Evolutionary conservation across 2,113 vertebrate species (phyloP), one percentile per base, ranked within the genome.

Genomic region (Tragelaphus strepsiceros): DNA sequence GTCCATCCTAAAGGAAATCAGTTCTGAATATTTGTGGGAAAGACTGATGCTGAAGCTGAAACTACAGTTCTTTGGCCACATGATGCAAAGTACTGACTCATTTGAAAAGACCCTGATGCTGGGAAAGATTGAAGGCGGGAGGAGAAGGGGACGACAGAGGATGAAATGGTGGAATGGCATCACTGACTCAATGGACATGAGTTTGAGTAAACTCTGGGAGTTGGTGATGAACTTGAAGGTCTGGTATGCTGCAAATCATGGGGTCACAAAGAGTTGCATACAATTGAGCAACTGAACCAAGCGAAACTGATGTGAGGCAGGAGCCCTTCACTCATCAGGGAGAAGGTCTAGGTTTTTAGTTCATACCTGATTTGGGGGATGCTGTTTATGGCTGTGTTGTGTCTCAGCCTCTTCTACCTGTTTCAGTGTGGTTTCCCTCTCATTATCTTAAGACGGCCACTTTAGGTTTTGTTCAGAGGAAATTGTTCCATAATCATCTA

Each of bases 291-390:
- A 71, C 67, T 39, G 67, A 71, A 71, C 67, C 0, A 10, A 71
- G 12, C 67, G 22, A 1, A 39, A 39, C n/a, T 39, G 3, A 19
- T 43, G 15, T 88, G 32, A 24, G 14, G 28, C 24, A 7, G 13
- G 61, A 43, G 15, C 2, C 0, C 11, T 16, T 88, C 9, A 14
- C n/a, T 46, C 28, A 59, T 28, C 28, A 35, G 22, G 58, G 19
- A 94, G 28, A 81, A 94, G 28, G 28, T 82, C 54, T 39, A 8
- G 11, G 74, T 49, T 88, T 94, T 88, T 59, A 54, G 28, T 64
- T 64, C 56, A 43, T 43, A 49, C 35, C 21, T 24, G 5, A 15
- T 54, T 54, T 54, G 13, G 7, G 15, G n/a, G 21, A 13, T 81
- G 51, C 28, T 5, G 15, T 46, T 88, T 94, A 21, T n/a, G 21